These are phyloP conservation scores for Tupaia chinensis DNA, from an alignment of 2,113 vertebrate species.

Conservation along the genomic window DNA sequence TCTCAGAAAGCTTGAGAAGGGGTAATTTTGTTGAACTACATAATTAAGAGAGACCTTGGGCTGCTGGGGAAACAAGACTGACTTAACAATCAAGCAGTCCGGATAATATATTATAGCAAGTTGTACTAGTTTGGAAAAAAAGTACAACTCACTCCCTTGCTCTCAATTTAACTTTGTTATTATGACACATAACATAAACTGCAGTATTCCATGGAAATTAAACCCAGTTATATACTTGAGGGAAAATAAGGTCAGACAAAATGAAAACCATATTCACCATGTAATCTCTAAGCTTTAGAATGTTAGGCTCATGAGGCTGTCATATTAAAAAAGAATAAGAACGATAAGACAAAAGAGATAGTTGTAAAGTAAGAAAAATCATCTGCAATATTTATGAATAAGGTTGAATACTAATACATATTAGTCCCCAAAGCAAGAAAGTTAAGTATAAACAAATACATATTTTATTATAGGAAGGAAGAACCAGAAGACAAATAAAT, in stretches of 20 bases:
- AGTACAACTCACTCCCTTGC: background rate
- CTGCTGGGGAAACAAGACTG: background rate
- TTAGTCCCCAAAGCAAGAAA: background rate
- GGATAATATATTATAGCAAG: background rate
- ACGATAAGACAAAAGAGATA: conserved; percentile 15
- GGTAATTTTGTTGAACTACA: background rate
- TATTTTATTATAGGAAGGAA: conserved; percentile 8
- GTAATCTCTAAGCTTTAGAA: background rate
- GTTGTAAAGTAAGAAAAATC: conserved; percentile 52
- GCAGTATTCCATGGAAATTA: background rate
- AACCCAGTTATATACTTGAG: background rate
- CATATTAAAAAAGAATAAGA: background rate
- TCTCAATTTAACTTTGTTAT: background rate
- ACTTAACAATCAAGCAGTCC: background rate
- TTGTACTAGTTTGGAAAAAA: background rate
- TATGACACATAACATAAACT: conserved; percentile 15
- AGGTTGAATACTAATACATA: background rate
- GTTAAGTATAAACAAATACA: conserved; percentile 1
- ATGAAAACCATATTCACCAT: background rate
- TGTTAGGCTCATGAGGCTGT: background rate
- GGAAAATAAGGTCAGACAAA: background rate
- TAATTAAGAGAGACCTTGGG: background rate
- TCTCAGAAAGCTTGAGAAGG: background rate
- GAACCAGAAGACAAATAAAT: background rate
- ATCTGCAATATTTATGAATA: background rate